Evolutionary conservation across 2,113 vertebrate species (phyloP), one percentile per base, ranked within the genome.

Genomic region (Eretmochelys imbricata): DNA sequence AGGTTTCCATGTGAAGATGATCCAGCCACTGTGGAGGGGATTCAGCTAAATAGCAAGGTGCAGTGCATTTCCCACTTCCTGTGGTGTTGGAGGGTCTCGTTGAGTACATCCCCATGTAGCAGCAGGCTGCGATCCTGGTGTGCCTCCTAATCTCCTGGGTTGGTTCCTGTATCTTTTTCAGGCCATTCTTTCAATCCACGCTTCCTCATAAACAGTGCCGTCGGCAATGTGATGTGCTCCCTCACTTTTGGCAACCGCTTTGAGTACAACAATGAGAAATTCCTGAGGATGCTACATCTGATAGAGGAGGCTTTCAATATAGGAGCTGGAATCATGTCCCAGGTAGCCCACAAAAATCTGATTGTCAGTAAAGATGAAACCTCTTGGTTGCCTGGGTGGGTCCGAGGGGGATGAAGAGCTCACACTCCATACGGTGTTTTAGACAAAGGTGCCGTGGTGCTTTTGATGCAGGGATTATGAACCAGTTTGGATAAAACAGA

Each of bases 211-310:
- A 94, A 84, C 46, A 98, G 96, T 14, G 97, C 98, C 1, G 88
- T 97, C 80, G 91, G 92, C 91, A 98, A 98, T 0, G 35, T 98
- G 13, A 98, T 98, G 53, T 87, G 97, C 50, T 95, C 69, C n/a
- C 95, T 94, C 4, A 4, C 93, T 80, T 98, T 91, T 5, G 98
- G 97, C n/a, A 38, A 84, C 1, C 98, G 98, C 25, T 98, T 98
- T 0, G 4, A 96, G 50, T 98, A 98, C 0, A 31, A 83, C 3
- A 97, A 98, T 75, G 90, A 95, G 55, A 94, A 85, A 42, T 92
- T 98, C 89, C 91, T 89, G 35, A 88, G 72, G 82, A 11, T 98
- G 3, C 4, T 98, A 75, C 1, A 4, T 2, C 4, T 92, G 2
- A 9, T 85, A 62, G 80, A 97, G 46, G 51, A 82, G 0, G 1